phyloP scores from a whole-genome alignment of 2,888 invertebrate genomes.

The Podotricha telesiphe region DNA sequence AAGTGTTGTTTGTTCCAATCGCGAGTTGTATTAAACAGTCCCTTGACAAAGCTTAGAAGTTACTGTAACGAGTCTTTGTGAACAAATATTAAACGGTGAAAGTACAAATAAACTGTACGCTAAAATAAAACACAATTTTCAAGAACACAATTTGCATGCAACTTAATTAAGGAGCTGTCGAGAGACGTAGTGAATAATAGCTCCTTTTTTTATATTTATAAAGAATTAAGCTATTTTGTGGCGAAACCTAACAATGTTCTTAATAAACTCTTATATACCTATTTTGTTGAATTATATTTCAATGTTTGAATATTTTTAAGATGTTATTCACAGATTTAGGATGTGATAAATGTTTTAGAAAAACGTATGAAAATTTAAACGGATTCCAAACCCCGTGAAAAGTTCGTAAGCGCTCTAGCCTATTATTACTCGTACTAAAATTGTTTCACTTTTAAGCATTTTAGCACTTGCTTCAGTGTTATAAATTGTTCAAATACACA shows the following conservation, averaged over 20 bases:
- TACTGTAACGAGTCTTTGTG: conserved; percentile 17
- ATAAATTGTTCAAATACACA: no score
- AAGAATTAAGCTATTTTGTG: background rate
- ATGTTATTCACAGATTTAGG: no score
- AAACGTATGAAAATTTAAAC: no score
- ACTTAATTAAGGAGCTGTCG: background rate
- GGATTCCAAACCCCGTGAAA: no score
- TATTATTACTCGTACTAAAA: no score
- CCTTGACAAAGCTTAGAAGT: conserved; percentile 10
- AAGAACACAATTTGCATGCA: background rate
- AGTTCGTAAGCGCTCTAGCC: no score
- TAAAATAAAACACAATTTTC: background rate
- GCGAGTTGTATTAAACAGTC: conserved; percentile 20
- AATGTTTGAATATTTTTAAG: no score
- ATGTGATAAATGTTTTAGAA: no score
- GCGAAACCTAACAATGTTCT: background rate
- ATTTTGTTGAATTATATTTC: background rate
- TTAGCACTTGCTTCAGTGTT: no score
- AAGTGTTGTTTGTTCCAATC: conserved; percentile 26
- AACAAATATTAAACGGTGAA: conserved; percentile 16
- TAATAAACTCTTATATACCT: background rate
- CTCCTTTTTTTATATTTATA: background rate
- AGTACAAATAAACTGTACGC: conserved; percentile 3
- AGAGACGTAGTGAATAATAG: background rate
- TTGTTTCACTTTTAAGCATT: no score